Percentiles rank a stretch among this genome's conserved stretches.
These are phyloP conservation scores for Virgularia gustaviana DNA, from an alignment of 92 coral and sea anemone species.

Conservation along the genomic window DNA sequence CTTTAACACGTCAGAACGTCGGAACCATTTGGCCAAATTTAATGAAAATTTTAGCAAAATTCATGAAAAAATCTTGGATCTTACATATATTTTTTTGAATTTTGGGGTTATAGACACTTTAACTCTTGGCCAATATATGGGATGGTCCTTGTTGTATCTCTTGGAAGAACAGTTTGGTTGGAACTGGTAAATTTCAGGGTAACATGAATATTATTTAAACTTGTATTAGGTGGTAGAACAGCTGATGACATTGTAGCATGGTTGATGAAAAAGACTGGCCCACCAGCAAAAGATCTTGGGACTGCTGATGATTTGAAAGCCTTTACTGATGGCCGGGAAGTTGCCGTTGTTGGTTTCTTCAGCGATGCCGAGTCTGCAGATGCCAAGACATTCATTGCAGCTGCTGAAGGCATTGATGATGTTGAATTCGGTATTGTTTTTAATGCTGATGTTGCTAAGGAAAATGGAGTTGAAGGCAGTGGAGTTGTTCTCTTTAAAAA, in stretches of 20 bases:
- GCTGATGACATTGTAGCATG: constrained; percentile 73
- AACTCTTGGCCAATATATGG: constrained; percentile 5
- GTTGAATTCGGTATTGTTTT: constrained; percentile 83
- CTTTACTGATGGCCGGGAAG: constrained; percentile 65
- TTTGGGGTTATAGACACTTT: constrained; percentile 38
- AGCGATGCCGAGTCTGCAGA: constrained; percentile 71
- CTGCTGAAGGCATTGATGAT: constrained; percentile 91
- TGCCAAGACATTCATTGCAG: constrained; percentile 76
- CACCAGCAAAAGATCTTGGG: constrained; percentile 75
- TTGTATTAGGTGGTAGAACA: constrained; percentile 93
- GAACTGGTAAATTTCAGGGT: not conserved
- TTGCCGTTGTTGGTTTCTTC: constrained; percentile 85
- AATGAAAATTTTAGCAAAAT: too few species aligned
- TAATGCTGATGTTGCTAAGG: constrained; percentile 76
- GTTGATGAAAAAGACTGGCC: constrained; percentile 95
- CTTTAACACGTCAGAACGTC: too few species aligned
- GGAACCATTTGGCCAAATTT: too few species aligned
- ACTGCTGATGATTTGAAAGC: constrained; percentile 75
- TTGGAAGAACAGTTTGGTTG: too few species aligned
- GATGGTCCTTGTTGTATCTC: too few species aligned
- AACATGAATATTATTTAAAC: not conserved
- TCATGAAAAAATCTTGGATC: too few species aligned
- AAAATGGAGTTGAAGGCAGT: constrained; percentile 74
- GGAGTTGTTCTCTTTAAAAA: constrained; percentile 85
- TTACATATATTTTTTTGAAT: too few species aligned